Evolutionary conservation across 2,797 vertebrate genomes (phyloP), one percentile per base, ranked within the genome.

Genomic region (Scarus forsteni): DNA sequence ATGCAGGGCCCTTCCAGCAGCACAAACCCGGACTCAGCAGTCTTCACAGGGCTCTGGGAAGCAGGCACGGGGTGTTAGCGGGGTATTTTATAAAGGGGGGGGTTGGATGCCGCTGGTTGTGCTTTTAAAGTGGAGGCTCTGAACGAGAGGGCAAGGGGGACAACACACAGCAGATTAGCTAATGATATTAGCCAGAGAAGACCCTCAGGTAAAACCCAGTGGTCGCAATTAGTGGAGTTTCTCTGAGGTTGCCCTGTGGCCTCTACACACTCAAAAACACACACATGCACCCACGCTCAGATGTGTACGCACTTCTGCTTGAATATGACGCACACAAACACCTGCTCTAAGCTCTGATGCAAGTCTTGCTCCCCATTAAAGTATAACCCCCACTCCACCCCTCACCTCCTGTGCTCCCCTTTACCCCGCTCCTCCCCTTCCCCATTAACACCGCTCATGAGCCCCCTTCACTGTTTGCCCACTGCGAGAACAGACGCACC

Each of bases 1-100:
- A 99, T 98, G 97, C 95, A 96, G 95, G 96, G 95, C 94, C 95
- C 95, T 94, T 95, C 96, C 95, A 94, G 90, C 95, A 97, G 94
- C 96, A 97, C 96, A 98, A 97, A 95, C 95, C 95, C 93, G 94
- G 96, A 98, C 96, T 98, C 97, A 98, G 97, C 97, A 98, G 92
- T 96, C 91, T 93, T 81, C 60, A 53, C 38, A 78, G 82, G 92
- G 89, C 88, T 88, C 75, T 82, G 82, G 90, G 88, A 88, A 85
- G 80, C 75, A 77, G 74, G 82, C 70, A 79, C 60, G 80, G 78
- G 65, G 85, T 75, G 80, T 75, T 70, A 59, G 73, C 49, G 49
- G 40, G 51, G 44, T 16, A 56, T 77, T 73, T 56, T 44, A 6
- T 52, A 56, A 10, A 27, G 12, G 55, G 59, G 40, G 70, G 75